Conservation (phyloP, 2,113 vertebrate genomes). For the Erpornis zantholeuca region DNA sequence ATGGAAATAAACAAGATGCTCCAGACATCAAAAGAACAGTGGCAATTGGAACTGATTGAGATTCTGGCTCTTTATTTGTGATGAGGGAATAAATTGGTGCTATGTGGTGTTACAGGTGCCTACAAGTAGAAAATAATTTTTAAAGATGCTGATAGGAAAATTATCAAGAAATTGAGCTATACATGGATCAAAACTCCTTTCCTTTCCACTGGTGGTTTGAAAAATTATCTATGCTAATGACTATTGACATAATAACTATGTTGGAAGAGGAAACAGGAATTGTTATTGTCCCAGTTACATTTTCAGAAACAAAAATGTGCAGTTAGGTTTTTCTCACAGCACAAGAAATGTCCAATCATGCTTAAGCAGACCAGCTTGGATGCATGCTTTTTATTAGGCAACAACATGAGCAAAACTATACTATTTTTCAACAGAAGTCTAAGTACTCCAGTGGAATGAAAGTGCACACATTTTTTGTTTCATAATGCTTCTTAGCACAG, state of each 20-base stretch:
- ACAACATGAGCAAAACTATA: slow-evolving; percentile 60
- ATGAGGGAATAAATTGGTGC: slow-evolving; percentile 59
- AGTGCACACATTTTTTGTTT: slow-evolving; percentile 55
- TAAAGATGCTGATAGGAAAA: slow-evolving; percentile 28
- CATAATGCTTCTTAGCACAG: slow-evolving; percentile 32
- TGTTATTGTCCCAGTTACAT: slow-evolving; percentile 31
- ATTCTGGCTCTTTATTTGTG: slow-evolving; percentile 69
- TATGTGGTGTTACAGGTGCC: slow-evolving; percentile 46
- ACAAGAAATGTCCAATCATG: slow-evolving; percentile 63
- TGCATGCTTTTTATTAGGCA: slow-evolving; percentile 70
- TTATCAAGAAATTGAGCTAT: slow-evolving; percentile 16
- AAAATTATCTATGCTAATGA: slow-evolving; percentile 29
- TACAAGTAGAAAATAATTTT: slow-evolving; percentile 52
- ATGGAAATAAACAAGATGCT: neutral
- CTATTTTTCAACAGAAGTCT: slow-evolving; percentile 61
- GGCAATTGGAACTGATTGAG: neutral
- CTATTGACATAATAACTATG: slow-evolving; percentile 20
- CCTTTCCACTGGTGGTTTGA: slow-evolving; percentile 59
- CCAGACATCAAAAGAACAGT: neutral
- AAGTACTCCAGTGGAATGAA: slow-evolving; percentile 64
- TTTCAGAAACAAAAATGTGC: slow-evolving; percentile 40
- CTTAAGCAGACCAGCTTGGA: slow-evolving; percentile 64
- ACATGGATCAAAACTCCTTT: slow-evolving; percentile 60
- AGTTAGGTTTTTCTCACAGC: slow-evolving; percentile 57
- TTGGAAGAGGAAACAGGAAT: neutral